A percentile compares a stretch with the other conserved stretches of the same genome.
These are phyloP conservation scores for Pelobates cultripes DNA, from an alignment of 2,797 vertebrate species.

Conservation along the genomic window DNA sequence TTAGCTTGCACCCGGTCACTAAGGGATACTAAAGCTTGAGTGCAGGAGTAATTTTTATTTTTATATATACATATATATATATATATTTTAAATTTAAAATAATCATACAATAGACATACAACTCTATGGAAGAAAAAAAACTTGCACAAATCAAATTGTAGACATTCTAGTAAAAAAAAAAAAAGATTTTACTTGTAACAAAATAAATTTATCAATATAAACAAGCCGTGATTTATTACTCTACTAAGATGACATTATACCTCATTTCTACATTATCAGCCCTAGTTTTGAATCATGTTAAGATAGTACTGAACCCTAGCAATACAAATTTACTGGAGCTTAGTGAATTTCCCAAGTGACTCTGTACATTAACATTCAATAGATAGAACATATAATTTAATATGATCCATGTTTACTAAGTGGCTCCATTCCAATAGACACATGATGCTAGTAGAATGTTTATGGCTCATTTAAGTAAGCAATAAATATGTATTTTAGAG, in stretches of 20 bases:
- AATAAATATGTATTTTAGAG: constrained; percentile 4
- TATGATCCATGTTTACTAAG: constrained; percentile 1
- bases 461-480: constrained; percentile 9
- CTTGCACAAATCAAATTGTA: too few species aligned
- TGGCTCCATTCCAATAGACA: not conserved
- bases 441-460: not conserved
- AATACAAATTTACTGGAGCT: not conserved
- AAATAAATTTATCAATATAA: too few species aligned
- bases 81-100: too few species aligned
- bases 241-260: not conserved
- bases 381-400: not conserved
- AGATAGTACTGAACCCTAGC: not conserved
- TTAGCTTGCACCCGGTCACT: too few species aligned
- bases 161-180: too few species aligned
- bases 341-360: not conserved
- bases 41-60: too few species aligned
- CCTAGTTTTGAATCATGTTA: not conserved
- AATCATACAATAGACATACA: too few species aligned
- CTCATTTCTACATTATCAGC: not conserved
- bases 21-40: too few species aligned
- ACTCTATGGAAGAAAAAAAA: too few species aligned
- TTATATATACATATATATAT: too few species aligned
- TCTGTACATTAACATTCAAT: not conserved
- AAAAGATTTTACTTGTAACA: too few species aligned
- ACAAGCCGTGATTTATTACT: not conserved